phyloP scores from a whole-genome alignment of 2,113 vertebrate species.

The Cinclus cinclus region DNA sequence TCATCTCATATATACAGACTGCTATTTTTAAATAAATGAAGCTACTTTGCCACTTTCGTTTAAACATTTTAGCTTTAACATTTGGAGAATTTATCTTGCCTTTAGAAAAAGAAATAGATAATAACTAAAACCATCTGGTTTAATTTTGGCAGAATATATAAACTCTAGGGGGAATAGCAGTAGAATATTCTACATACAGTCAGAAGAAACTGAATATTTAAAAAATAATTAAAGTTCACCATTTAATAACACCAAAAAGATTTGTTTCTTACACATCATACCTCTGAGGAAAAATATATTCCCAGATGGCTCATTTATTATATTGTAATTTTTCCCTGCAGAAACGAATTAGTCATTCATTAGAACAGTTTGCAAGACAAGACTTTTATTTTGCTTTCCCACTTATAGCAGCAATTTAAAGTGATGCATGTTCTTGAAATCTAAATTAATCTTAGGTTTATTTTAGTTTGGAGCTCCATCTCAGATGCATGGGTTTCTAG shows the following conservation, averaged over 20 bases:
- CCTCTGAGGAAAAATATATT: conserved; percentile 53
- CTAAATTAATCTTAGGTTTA: neutral
- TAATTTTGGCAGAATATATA: neutral
- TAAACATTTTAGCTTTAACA: neutral
- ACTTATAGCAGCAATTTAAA: neutral
- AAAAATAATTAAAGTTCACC: neutral
- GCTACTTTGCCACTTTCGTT: neutral
- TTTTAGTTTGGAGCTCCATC: neutral
- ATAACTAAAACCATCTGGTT: neutral
- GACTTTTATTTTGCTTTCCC: neutral
- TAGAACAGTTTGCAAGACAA: neutral
- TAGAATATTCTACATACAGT: neutral
- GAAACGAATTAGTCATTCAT: conserved; percentile 17
- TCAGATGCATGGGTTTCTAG: neutral
- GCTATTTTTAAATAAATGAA: conserved; percentile 23
- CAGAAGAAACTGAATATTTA: neutral
- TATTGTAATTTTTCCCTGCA: conserved; percentile 28
- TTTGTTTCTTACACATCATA: conserved; percentile 33
- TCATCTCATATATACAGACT: neutral
- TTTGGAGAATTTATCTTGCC: neutral
- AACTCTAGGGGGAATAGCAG: neutral
- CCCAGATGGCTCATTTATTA: conserved; percentile 54
- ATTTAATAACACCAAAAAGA: conserved; percentile 25
- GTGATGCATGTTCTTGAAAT: neutral
- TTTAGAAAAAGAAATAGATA: neutral